Evolutionary conservation across 2,797 vertebrate genomes (phyloP), one percentile per base, ranked within the genome.

Genomic region (Bucorvus abyssinicus): DNA sequence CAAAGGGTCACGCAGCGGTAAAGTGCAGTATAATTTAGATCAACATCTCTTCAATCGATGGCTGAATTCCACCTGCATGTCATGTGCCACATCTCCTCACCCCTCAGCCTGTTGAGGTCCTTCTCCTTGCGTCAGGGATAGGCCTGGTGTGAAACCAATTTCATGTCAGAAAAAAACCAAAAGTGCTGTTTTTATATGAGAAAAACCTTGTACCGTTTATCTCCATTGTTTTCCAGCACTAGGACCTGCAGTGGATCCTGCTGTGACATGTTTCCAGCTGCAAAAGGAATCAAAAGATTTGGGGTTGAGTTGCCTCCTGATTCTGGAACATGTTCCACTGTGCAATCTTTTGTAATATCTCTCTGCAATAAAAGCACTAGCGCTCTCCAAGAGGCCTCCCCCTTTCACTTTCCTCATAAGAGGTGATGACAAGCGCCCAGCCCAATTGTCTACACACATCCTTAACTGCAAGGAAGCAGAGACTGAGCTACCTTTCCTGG

Each of bases 201-300:
- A 91, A 89, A 96, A 78, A 59, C 27, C 68, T 94, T 79, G 67
- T 75, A 68, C 83, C 23, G 16, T 95, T 96, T 95, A 91, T 79
- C 42, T 90, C 82, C 84, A 86, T 84, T 91, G 93, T 94, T 96
- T 97, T 90, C 93, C 84, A 94, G 90, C 91, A 82, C 59, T 85
- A 94, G 83, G 93, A 94, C 81, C 92, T 96, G 94, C 80, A 93
- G 67, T 92, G 84, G 76, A 80, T 96, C 95, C 94, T 91, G 96
- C 95, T 94, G 95, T 97, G 94, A 96, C 95, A 96, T 67, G 95
- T 87, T 97, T 97, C 96, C 97, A 97, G 97, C 95, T 97, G 97
- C 94, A 96, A 97, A 97, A 97, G 34, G 95, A 96, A 97, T 97
- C 96, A 96, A 95, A 95, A 95, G 93, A 90, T 96, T 94, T 94